Conservation (phyloP, 1,140 invertebrate genomes). For the Lucilia sericata region DNA sequence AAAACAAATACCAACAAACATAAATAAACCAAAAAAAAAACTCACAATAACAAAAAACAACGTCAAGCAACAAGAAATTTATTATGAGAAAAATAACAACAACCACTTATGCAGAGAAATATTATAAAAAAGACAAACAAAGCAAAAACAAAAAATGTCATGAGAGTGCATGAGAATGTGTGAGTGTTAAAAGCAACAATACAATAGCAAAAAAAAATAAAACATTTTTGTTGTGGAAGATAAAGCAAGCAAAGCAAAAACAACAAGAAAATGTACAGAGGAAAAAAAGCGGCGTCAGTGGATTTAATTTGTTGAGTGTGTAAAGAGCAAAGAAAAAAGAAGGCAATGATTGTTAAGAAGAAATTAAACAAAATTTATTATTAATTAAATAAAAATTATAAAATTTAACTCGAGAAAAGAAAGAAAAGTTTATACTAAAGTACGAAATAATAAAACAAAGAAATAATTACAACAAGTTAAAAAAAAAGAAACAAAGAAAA, state of each 20-base stretch:
- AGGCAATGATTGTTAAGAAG: constrained; percentile 10
- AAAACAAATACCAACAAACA: not conserved
- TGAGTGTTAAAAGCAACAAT: not conserved
- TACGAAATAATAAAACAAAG: not conserved
- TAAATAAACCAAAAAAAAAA: not conserved
- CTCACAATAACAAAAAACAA: no score
- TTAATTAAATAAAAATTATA: not conserved
- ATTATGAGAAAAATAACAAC: constrained; percentile 51
- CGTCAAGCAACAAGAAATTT: no score
- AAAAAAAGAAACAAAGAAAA: not conserved
- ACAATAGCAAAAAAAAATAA: not conserved
- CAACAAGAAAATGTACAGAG: constrained; percentile 16
- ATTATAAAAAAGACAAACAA: constrained; percentile 43
- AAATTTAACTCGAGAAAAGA: not conserved
- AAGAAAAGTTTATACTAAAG: not conserved
- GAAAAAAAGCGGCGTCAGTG: constrained; percentile 62
- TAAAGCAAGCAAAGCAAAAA: constrained; percentile 21
- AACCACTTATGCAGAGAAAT: constrained; percentile 40
- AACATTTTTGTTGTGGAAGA: constrained; percentile 32
- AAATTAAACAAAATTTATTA: constrained; percentile 36
- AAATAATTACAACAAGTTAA: not conserved
- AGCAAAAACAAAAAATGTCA: constrained; percentile 19
- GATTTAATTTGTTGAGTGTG: constrained; percentile 52
- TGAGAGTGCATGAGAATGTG: constrained; percentile 22
- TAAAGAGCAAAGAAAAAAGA: not conserved